Evolutionary conservation across 1,140 invertebrate species (phyloP).

Genomic region (Coenobita brevimanus): DNA sequence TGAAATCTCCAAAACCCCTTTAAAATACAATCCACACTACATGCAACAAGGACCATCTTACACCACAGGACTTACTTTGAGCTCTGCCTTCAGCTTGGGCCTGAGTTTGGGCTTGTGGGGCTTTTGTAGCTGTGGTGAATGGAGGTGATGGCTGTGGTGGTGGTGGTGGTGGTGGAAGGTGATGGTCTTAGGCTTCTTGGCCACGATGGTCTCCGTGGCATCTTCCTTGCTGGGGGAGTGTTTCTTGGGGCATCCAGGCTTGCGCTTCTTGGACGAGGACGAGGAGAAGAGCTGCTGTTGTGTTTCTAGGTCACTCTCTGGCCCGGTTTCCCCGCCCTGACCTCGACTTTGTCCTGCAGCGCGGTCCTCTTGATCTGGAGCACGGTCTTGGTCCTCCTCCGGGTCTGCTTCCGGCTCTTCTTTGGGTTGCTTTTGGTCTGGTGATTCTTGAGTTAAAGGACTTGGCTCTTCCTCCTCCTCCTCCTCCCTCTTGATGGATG

Average conservation of each 20-base stretch:
- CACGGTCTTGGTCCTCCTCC: too few species aligned
- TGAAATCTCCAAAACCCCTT: neutral
- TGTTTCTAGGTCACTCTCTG: too few species aligned
- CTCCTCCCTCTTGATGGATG: slow-evolving; percentile 32
- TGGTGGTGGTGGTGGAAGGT: slow-evolving; percentile 70
- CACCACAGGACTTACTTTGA: slow-evolving; percentile 71
- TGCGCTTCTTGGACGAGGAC: slow-evolving; percentile 84
- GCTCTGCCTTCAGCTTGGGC: slow-evolving; percentile 81
- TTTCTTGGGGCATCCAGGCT: slow-evolving; percentile 87
- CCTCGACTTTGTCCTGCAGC: too few species aligned
- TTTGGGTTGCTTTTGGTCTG: too few species aligned
- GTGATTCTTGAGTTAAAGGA: too few species aligned
- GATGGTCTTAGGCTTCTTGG: slow-evolving; percentile 79
- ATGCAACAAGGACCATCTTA: too few species aligned
- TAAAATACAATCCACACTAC: neutral
- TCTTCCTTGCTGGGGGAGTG: slow-evolving; percentile 78
- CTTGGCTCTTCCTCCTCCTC: slow-evolving; percentile 55
- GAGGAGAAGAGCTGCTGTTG: slow-evolving; percentile 34
- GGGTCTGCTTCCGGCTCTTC: too few species aligned
- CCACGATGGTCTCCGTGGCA: slow-evolving; percentile 84
- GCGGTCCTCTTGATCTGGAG: too few species aligned
- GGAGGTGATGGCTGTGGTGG: slow-evolving; percentile 70
- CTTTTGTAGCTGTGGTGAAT: neutral
- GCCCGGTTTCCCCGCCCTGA: too few species aligned
- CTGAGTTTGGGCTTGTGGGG: slow-evolving; percentile 76